These are phyloP conservation scores for Todiramphus chloris DNA, from an alignment of 2,113 vertebrate genomes.

Conservation along the genomic window DNA sequence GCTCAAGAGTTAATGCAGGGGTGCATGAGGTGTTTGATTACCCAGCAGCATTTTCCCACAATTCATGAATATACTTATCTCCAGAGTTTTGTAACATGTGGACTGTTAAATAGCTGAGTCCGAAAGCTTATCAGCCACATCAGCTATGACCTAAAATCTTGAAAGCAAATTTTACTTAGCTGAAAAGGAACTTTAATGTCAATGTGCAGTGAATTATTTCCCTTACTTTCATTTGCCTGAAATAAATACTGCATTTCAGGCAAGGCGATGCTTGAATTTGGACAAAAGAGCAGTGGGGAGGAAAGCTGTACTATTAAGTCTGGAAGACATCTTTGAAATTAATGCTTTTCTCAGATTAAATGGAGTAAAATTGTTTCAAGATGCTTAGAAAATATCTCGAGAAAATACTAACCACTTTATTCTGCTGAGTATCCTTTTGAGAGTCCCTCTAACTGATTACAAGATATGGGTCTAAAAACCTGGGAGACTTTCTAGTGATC, in stretches of 20 bases:
- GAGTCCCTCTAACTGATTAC: background rate
- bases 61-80: background rate
- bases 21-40: background rate
- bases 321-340: constrained; percentile 2
- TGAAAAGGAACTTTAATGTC: constrained; percentile 6
- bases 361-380: background rate
- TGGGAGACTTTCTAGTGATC: background rate
- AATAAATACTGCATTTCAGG: constrained; percentile 14
- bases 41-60: background rate
- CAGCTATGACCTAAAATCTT: constrained; percentile 10
- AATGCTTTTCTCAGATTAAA: background rate
- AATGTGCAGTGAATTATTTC: background rate
- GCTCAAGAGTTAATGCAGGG: background rate
- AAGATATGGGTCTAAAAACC: background rate
- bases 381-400: background rate
- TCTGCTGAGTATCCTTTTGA: background rate
- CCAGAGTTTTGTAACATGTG: background rate
- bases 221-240: background rate
- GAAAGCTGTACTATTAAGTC: background rate
- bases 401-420: background rate
- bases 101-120: constrained; percentile 18
- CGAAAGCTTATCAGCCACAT: constrained; percentile 28
- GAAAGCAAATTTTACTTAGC: background rate
- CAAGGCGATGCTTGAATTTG: background rate
- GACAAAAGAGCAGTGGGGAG: background rate